Base-by-base conservation (phyloP, 2,888 invertebrate species). In the Augochlorella aurata region DNA sequence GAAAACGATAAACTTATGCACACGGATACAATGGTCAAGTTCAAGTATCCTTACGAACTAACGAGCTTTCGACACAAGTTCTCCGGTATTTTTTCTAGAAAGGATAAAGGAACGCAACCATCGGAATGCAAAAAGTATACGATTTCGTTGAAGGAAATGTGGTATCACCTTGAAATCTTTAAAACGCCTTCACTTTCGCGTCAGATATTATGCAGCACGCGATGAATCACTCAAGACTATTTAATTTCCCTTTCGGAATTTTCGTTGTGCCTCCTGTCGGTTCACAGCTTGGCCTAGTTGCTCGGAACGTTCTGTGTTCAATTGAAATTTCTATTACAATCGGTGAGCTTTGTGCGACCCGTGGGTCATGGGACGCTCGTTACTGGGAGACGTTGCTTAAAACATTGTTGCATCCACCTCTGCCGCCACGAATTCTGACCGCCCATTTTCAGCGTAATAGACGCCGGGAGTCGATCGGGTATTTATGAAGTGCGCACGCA, bases 111-210 rank as follows among this genome's bases (percentile, higher is more conserved):
- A 58, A 24, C 58, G 58, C 24, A 58, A 58, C 14, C 21, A 58
- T 14, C 24, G 24, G 58, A 2, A 58, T 12, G 5, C 7, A 58
- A 58, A 24, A 14, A 58, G 7, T 58, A 24, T 58, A 0, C 21
- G 24, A 24, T 58, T 24, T 58, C 58, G 7, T 58, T 58, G 21
- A 12, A 58, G 14, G 58, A 24, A 24, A 58, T 58, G 24, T 7
- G 58, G 58, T 24, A 24, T 58, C 58, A 58, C 58, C 58, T 58
- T 58, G 58, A 58, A 58, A 58, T 58, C 58, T 14, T 14, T 24
- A 24, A 24, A 58, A 58, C 58, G 58, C 58, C 21, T 58, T 58
- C 58, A 58, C 58, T 58, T 58, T 58, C 58, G 58, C 58, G 24
- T 58, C 58, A 24, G 24, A 58, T 58, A 24, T 58, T 58, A 24